Evolutionary conservation across 2,888 invertebrate species (phyloP), one percentile per base, ranked within the genome.

Genomic region (Protodeltote pygarga): DNA sequence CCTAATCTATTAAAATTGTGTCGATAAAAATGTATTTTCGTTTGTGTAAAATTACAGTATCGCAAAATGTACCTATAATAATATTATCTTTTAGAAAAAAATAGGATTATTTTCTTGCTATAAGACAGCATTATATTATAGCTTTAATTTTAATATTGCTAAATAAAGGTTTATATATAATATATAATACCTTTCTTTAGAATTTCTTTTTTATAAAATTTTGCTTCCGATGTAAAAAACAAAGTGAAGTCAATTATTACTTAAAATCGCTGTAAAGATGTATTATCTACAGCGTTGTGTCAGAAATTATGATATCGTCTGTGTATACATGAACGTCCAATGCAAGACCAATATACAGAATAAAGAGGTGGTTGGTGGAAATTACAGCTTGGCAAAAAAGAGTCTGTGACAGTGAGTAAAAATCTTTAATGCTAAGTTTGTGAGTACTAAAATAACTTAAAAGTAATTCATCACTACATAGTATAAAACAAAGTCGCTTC

Each of bases 161-260:
- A n/a, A n/a, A n/a, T n/a, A n/a, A n/a, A n/a, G n/a, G n/a, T n/a
- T 9, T 10, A 23, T 4, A 5, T 24, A 3, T 24, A 24, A 10
- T 3, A 11, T 24, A 24, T 10, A 24, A 11, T 11, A 3, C 1
- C 3, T 23, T 9, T n/a, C 5, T 20, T 46, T n/a, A 9, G 5
- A 5, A 14, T 20, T 57, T 51, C 3, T 29, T 25, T 17, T n/a
- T n/a, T n/a, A n/a, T n/a, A n/a, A n/a, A 21, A 27, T 27, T 44
- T 65, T 61, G 40, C 51, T 61, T 57, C 42, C 20, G 3, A 45
- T 42, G 20, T 27, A 47, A 34, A 34, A 38, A 50, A 51, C 47
- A 68, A 54, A 57, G 61, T 66, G 39, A 59, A 69, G 72, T 73
- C 72, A 72, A 73, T 72, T 72, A 72, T 50, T 69, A 72, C 33